A percentile compares a stretch with the other conserved stretches of the same genome.
Evolutionary conservation across 2,113 vertebrate genomes (phyloP).

Genomic region (Sclerurus mexicanus): DNA sequence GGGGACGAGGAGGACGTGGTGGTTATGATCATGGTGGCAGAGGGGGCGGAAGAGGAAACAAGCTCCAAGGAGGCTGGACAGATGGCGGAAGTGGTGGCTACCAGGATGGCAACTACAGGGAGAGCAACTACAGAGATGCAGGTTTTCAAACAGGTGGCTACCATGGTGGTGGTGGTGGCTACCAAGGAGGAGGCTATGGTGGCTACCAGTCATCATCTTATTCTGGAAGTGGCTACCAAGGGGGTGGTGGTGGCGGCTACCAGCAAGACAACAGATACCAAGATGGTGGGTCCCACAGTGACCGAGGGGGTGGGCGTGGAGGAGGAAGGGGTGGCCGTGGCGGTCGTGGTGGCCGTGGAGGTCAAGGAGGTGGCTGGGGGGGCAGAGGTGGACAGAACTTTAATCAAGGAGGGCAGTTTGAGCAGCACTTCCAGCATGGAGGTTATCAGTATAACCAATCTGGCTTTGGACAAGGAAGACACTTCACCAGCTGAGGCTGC

Average conservation of each 20-base stretch:
- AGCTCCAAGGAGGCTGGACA: constrained; percentile 85
- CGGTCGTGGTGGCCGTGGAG: constrained; percentile 73
- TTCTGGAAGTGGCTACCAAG: constrained; percentile 77
- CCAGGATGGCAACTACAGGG: constrained; percentile 74
- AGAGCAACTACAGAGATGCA: constrained; percentile 76
- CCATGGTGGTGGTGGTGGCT: constrained; percentile 75
- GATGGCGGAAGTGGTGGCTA: constrained; percentile 82
- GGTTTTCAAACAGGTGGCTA: constrained; percentile 77
- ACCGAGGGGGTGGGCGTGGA: constrained; percentile 76
- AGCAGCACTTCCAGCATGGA: constrained; percentile 98
- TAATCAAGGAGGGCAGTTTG: constrained; percentile 95
- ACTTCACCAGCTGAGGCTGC: constrained; percentile 90
- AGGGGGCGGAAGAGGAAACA: constrained; percentile 83
- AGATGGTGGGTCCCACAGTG: constrained; percentile 81
- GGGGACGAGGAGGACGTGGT: constrained; percentile 79
- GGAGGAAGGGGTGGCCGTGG: constrained; percentile 78
- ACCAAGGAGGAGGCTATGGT: constrained; percentile 78
- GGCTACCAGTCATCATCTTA: constrained; percentile 75
- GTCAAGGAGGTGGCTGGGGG: constrained; percentile 87
- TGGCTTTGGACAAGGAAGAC: constrained; percentile 92
- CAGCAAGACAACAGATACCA: constrained; percentile 85
- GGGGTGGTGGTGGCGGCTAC: constrained; percentile 68
- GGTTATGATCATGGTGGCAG: constrained; percentile 80
- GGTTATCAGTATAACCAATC: constrained; percentile 95
- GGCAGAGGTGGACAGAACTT: constrained; percentile 88